Base-by-base conservation (phyloP, 1,140 invertebrate species). In the Melipona quadrifasciata region DNA sequence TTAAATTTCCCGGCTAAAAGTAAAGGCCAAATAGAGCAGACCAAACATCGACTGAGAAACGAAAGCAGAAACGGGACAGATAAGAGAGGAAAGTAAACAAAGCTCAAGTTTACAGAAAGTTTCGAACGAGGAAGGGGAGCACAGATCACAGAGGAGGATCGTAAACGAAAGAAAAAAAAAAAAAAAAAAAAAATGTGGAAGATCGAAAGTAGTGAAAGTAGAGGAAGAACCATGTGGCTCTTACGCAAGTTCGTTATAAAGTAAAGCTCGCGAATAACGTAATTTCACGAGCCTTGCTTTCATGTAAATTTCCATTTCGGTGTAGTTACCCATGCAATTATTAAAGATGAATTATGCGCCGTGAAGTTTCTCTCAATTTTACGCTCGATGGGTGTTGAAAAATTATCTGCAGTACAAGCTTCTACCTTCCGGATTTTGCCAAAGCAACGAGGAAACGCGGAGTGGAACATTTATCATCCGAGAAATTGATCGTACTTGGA, bases 331-430 rank as follows among this genome's bases (percentile, higher is more conserved):
- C 68, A 61, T 65, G 72, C 80, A 55, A 75, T 82, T 75, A 82
- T 82, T 55, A 61, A 55, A 53, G 80, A 75, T 65, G 72, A 82
- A 82, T 82, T 82, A 82, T 39, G 27, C 47, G 47, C 27, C 27
- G 12, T 24, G 21, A 65, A 64, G 39, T 27, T 75, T 64, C 53
- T 53, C 71, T 75, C 80, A 55, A 72, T 82, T 82, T 82, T 75
- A 51, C 58, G 31, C 27, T 75, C 39, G 47, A 55, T 51, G 71
- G 58, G 31, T 65, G 27, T 47, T 65, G 80, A 81, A 64, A 81
- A 74, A 81, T 81, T 74, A 74, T 47, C 39, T 16, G 0, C n/a
- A 16, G 19, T 80, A 51, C 79, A 53, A 6, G 34, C 27, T 8
- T 16, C 6, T n/a, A 4, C 39, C 58, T 61, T 14, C n/a, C 12